Conservation (phyloP, 2,797 vertebrate genomes). For the Acipenser transmontanus region DNA sequence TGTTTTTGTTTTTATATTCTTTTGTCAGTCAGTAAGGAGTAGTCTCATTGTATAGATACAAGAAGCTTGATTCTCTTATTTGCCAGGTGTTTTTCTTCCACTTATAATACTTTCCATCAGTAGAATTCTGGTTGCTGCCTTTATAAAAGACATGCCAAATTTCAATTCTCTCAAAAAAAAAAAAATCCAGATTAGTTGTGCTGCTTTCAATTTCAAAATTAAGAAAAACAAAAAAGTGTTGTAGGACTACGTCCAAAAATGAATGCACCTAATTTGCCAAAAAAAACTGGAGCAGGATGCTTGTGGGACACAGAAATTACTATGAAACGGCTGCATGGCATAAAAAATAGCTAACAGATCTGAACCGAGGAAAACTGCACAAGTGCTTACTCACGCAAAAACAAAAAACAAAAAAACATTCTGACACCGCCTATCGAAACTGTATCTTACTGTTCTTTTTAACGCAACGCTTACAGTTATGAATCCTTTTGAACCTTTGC, state of each 20-base stretch:
- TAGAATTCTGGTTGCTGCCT: neutral
- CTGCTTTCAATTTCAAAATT: slow-evolving; percentile 29
- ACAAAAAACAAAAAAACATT: no score
- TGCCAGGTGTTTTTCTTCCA: no score
- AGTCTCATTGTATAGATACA: no score
- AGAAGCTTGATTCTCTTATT: no score
- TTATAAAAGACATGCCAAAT: neutral
- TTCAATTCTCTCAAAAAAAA: neutral
- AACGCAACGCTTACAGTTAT: no score
- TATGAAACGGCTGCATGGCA: neutral
- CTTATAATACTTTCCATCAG: no score
- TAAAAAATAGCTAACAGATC: neutral
- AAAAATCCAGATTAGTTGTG: neutral
- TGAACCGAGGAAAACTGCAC: neutral
- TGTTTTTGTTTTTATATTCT: no score
- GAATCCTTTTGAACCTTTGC: no score
- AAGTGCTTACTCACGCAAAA: neutral
- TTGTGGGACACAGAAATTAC: slow-evolving; percentile 23
- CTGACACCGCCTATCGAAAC: no score
- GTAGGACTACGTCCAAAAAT: slow-evolving; percentile 42
- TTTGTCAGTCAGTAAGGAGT: no score
- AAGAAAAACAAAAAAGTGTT: slow-evolving; percentile 32
- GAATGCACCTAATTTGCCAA: slow-evolving; percentile 39
- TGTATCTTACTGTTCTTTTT: no score
- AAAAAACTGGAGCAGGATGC: slow-evolving; percentile 42